phyloP scores from a whole-genome alignment of 2,113 vertebrate species.

The Macaca nemestrina region DNA sequence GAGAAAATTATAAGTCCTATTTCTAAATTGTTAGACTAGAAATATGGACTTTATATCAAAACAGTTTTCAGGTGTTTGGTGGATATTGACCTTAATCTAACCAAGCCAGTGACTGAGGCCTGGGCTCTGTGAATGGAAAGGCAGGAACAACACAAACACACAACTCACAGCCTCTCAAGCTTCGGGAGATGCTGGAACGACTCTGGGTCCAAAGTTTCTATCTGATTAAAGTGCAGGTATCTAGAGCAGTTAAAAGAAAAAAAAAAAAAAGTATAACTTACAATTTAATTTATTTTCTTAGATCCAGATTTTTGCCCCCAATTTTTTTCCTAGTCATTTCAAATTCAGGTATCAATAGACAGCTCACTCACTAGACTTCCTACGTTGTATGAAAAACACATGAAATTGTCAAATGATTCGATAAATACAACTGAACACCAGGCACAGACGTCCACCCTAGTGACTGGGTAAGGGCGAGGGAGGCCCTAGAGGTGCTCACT shows the following conservation, averaged over 20 bases:
- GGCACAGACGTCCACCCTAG: no score
- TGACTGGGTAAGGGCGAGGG: accelerated
- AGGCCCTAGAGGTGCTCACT: background rate
- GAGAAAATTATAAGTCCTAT: accelerated
- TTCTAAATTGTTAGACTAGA: accelerated
- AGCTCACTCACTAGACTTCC: background rate
- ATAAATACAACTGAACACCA: accelerated
- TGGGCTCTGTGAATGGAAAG: no score
- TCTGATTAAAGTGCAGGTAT: slow-evolving; percentile 99
- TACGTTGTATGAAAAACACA: accelerated
- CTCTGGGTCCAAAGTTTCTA: slow-evolving; percentile 96
- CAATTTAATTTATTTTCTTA: background rate
- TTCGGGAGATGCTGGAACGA: slow-evolving; percentile 96
- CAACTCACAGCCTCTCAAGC: slow-evolving; percentile 97
- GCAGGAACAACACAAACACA: background rate
- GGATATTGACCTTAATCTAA: accelerated
- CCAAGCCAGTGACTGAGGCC: background rate
- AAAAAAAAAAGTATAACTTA: slow-evolving; percentile 13
- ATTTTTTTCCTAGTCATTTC: background rate
- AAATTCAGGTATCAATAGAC: accelerated
- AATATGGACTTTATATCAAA: accelerated
- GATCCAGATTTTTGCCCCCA: background rate
- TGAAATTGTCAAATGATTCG: accelerated
- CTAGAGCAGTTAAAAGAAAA: slow-evolving; percentile 81
- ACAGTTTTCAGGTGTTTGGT: accelerated